These are phyloP conservation scores for Onychomys arenicola DNA, from an alignment of 2,797 vertebrate genomes.

Conservation along the genomic window DNA sequence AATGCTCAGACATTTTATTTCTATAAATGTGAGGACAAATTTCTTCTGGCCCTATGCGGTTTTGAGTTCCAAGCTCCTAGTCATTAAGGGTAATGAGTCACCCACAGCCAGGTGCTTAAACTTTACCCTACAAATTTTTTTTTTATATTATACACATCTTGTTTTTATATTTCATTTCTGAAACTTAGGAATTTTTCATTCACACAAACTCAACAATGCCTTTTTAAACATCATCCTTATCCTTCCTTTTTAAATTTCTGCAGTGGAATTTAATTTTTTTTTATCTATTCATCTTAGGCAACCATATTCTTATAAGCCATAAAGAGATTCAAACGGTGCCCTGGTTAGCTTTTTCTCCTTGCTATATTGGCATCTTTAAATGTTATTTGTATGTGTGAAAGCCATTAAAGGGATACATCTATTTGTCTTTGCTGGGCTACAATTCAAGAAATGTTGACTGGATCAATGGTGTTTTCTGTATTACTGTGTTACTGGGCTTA, in stretches of 20 bases:
- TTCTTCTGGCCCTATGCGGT: neutral
- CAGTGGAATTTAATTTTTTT: neutral
- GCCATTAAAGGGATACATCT: neutral
- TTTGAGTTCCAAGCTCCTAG: neutral
- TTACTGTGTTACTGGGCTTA: neutral
- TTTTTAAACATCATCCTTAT: neutral
- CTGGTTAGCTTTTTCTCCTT: neutral
- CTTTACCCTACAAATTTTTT: neutral
- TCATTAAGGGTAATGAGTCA: neutral
- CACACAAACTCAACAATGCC: neutral
- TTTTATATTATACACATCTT: no score
- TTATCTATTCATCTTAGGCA: constrained; percentile 20
- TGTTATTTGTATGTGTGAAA: neutral
- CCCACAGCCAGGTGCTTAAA: neutral
- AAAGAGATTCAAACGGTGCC: neutral
- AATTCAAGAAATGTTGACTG: neutral
- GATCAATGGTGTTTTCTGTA: neutral
- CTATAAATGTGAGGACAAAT: neutral
- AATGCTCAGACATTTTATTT: neutral
- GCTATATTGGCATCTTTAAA: neutral
- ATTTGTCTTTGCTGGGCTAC: neutral
- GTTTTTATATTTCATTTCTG: constrained; percentile 22
- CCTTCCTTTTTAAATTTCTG: neutral
- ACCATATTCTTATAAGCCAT: neutral
- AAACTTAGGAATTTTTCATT: neutral